Conservation (phyloP, 2,888 invertebrate species). For the Euzophera pinguis region DNA sequence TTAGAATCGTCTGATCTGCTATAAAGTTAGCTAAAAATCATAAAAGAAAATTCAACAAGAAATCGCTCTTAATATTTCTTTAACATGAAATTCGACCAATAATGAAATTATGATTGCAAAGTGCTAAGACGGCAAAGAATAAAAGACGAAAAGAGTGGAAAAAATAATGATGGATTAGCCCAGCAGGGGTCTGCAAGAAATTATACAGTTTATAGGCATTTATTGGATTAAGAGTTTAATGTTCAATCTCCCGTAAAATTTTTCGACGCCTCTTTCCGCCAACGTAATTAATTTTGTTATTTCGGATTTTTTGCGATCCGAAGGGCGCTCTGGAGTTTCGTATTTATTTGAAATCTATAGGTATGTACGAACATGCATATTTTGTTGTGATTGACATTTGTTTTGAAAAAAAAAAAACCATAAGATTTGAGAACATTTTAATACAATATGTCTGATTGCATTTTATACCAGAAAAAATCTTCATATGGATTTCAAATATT, state of each 20-base stretch:
- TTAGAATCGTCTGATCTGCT: too few species aligned
- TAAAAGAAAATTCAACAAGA: neutral
- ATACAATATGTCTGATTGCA: too few species aligned
- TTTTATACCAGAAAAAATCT: too few species aligned
- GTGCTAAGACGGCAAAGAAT: slow-evolving; percentile 21
- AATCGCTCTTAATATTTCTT: neutral
- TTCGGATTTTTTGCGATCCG: slow-evolving; percentile 44
- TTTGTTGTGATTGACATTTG: too few species aligned
- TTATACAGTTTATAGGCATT: slow-evolving; percentile 48
- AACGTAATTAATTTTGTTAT: slow-evolving; percentile 58
- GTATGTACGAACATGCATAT: neutral
- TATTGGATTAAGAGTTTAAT: slow-evolving; percentile 57
- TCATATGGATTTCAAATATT: too few species aligned
- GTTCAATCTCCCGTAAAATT: slow-evolving; percentile 43
- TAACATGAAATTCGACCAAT: neutral
- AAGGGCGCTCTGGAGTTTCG: slow-evolving; percentile 24
- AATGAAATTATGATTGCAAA: slow-evolving; percentile 36
- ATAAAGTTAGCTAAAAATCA: neutral
- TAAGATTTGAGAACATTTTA: too few species aligned
- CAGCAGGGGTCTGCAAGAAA: slow-evolving; percentile 32
- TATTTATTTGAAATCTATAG: slow-evolving; percentile 33
- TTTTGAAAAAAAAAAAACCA: too few species aligned
- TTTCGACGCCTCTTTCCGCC: slow-evolving; percentile 35
- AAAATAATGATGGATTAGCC: slow-evolving; percentile 58
- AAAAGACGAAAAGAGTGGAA: slow-evolving; percentile 29